Evolutionary conservation across 2,888 invertebrate species (phyloP).

Genomic region (Anodontia alba): DNA sequence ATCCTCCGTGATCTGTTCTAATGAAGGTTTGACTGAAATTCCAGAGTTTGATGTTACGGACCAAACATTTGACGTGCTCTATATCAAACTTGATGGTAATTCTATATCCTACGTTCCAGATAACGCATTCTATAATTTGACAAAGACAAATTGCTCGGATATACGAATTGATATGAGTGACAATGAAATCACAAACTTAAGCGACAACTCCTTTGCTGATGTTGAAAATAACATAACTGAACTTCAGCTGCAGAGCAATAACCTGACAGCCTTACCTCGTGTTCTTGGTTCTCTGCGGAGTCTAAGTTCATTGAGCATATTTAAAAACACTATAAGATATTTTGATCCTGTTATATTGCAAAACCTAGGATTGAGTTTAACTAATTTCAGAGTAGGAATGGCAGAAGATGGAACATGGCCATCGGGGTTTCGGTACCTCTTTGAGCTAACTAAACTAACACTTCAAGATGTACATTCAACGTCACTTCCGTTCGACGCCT

Average conservation of each 20-base stretch:
- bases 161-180: neutral
- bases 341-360: neutral
- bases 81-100: neutral
- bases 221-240: neutral
- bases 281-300: neutral
- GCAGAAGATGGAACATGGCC: neutral
- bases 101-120: neutral
- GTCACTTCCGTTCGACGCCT: slow-evolving; percentile 2
- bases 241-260: neutral
- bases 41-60: slow-evolving; percentile 4
- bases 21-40: neutral
- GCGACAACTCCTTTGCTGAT: neutral
- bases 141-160: neutral
- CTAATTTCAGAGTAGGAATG: neutral
- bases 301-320: neutral
- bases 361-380: neutral
- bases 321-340: neutral
- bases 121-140: neutral
- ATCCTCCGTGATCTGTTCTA: neutral
- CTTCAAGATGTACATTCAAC: neutral
- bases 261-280: neutral
- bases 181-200: neutral
- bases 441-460: neutral
- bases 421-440: neutral
- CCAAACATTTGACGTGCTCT: neutral